phyloP scores from a whole-genome alignment of 1,140 invertebrate genomes.

The Drosophila nigromelanica region DNA sequence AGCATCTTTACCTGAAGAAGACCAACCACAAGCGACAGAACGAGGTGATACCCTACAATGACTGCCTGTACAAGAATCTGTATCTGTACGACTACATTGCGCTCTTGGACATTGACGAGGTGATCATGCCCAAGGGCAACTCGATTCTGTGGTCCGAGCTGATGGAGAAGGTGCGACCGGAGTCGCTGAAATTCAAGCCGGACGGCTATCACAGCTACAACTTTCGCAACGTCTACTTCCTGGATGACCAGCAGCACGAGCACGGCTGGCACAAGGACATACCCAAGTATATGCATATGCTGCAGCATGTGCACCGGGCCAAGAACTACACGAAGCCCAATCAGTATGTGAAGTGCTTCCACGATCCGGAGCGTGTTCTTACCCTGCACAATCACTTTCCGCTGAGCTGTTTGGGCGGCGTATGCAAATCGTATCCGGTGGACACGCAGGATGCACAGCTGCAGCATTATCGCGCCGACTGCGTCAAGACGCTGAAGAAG shows the following conservation, averaged over 20 bases:
- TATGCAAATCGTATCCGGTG: conserved; percentile 94
- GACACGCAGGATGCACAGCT: conserved; percentile 93
- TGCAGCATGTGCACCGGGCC: conserved; percentile 95
- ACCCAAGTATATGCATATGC: conserved; percentile 96
- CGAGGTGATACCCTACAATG: conserved; percentile 98
- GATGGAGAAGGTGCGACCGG: conserved; percentile 90
- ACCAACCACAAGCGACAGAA: conserved; percentile 96
- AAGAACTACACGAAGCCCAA: conserved; percentile 97
- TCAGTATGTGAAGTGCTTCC: conserved; percentile 97
- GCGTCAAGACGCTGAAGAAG: conserved; percentile 95
- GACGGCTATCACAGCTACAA: conserved; percentile 93
- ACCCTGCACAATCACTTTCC: conserved; percentile 97
- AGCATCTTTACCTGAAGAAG: conserved; percentile 95
- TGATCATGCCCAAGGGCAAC: conserved; percentile 95
- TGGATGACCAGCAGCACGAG: conserved; percentile 94
- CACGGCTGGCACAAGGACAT: conserved; percentile 93
- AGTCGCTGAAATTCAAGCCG: conserved; percentile 88
- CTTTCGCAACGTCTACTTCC: conserved; percentile 96
- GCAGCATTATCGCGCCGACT: conserved; percentile 96
- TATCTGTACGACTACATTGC: conserved; percentile 96
- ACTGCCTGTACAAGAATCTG: conserved; percentile 97
- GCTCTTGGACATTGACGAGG: conserved; percentile 96
- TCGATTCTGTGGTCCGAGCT: conserved; percentile 90
- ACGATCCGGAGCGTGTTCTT: conserved; percentile 94
- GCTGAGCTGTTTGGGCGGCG: conserved; percentile 92